These are phyloP conservation scores for Illadopsis cleaveri DNA, from an alignment of 2,113 vertebrate genomes.

Conservation along the genomic window DNA sequence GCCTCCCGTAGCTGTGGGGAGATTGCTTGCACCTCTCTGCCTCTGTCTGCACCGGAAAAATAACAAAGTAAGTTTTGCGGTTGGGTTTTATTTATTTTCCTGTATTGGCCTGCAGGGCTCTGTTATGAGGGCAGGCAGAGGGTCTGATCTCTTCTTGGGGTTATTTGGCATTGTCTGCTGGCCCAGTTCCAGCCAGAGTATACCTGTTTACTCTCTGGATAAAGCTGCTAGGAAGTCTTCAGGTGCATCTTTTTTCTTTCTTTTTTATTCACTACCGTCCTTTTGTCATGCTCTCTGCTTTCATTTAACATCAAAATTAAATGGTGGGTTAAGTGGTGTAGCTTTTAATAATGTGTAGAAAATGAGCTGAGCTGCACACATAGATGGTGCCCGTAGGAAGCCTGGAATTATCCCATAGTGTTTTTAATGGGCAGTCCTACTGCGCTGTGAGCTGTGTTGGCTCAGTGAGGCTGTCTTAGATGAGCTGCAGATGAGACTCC, in stretches of 20 bases:
- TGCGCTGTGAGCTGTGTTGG: background rate
- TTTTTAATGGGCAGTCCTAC: background rate
- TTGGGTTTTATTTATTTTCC: background rate
- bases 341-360: background rate
- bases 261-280: background rate
- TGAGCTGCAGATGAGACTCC: background rate
- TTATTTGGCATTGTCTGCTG: background rate
- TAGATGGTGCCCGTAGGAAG: background rate
- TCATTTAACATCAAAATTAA: background rate
- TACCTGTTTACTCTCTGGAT: background rate
- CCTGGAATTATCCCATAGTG: background rate
- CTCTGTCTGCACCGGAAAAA: background rate
- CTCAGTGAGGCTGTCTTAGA: background rate
- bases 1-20: background rate
- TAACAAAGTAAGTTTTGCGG: background rate
- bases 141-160: background rate
- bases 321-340: background rate
- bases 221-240: background rate
- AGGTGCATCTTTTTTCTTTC: background rate
- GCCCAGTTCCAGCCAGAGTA: background rate
- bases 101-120: background rate
- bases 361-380: background rate
- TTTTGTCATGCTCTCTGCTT: background rate
- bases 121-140: background rate
- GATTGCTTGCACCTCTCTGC: background rate